Evolutionary conservation across 2,113 vertebrate genomes (phyloP), one percentile per base, ranked within the genome.

Genomic region (Pelobates fuscus): DNA sequence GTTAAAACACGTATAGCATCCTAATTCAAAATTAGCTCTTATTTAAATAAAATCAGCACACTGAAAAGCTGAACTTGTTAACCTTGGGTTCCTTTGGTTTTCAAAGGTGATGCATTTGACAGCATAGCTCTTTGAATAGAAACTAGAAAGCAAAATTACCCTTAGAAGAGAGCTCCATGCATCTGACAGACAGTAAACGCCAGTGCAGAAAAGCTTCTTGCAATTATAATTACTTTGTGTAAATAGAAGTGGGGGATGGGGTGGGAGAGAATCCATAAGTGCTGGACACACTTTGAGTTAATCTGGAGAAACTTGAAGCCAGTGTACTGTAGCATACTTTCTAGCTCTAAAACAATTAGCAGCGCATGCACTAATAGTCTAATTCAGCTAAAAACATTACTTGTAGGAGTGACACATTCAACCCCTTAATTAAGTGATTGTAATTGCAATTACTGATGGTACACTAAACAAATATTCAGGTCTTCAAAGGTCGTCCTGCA

Each of bases 361-460:
- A 61, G 66, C 67, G 68, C 64, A 68, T 68, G 73, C 73, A 68
- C 73, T 77, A 77, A 77, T 77, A 43, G 73, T 77, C 73, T 77
- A 77, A 77, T 77, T 77, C 73, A 37, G 73, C 73, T 77, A 77
- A 77, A 76, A 77, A 77, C 73, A 67, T 67, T 57, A 68, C 73
- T 77, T 68, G 73, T 64, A 68, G 29, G 73, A 77, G 55, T 68
- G 73, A 77, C 73, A 77, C 57, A 77, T 67, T 68, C 73, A 77
- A 77, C 73, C 65, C 65, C 64, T 77, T 77, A 77, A 77, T 77
- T 77, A 77, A 77, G 73, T 77, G 73, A 77, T 77, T 77, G 73
- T 77, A 77, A 77, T 77, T 77, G 73, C 73, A 77, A 77, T 77
- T 77, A 77, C 73, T 77, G 65, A 77, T 77, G 73, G 73, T 77